A percentile compares a stretch with the other conserved stretches of the same genome.
phyloP scores from a whole-genome alignment of 2,113 vertebrate species.

The Pituophis catenifer region DNA sequence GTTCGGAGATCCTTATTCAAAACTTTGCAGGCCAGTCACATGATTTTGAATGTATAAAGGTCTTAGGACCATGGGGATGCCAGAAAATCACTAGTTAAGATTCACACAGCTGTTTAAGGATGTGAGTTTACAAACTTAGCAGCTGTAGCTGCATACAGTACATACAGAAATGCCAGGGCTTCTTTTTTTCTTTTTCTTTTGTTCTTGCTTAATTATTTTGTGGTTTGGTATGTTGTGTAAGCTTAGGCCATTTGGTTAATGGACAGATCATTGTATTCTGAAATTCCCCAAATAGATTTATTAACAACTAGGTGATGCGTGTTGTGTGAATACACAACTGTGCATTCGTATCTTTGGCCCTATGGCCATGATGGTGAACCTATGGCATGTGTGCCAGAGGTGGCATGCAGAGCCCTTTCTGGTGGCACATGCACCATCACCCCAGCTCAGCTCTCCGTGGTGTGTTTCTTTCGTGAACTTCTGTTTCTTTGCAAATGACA shows the following conservation, averaged over 20 bases:
- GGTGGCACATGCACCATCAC: too few relatives aligned
- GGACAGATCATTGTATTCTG: neutral
- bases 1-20: neutral
- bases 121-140: neutral
- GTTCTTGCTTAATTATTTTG: neutral
- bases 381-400: too few relatives aligned
- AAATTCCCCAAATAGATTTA: neutral
- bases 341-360: neutral
- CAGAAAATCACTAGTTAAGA: neutral
- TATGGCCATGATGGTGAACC: too few relatives aligned
- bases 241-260: neutral
- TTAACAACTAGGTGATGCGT: neutral
- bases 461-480: too few relatives aligned
- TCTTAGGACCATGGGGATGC: neutral
- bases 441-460: too few relatives aligned
- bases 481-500: too few relatives aligned
- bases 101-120: neutral
- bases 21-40: neutral
- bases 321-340: neutral
- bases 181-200: neutral
- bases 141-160: neutral
- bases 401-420: too few relatives aligned
- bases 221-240: neutral
- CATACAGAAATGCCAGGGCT: neutral
- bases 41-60: neutral